Evolutionary conservation across 2,888 invertebrate species (phyloP), one percentile per base, ranked within the genome.

Genomic region (Macropis europaea): DNA sequence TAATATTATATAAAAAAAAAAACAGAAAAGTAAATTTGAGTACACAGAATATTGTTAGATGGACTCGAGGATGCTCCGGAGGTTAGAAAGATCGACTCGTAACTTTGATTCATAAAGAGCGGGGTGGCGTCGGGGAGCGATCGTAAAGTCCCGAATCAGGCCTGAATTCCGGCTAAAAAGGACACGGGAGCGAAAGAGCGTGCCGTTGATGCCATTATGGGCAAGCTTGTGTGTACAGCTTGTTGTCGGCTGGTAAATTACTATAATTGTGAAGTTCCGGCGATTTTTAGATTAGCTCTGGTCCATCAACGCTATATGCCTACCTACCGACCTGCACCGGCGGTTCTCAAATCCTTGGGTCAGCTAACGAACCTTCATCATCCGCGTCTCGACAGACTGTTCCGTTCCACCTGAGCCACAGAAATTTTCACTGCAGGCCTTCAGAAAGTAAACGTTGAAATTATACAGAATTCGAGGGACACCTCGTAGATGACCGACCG

Each of bases 241-340:
- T 87, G 88, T 88, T 88, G 88, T 88, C 87, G 88, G 86, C 85
- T 86, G 87, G 83, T 87, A 88, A 88, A 89, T 89, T 87, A 89
- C 89, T 89, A 88, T 89, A 89, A 88, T 89, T 88, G 88, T 89
- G 84, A 87, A 89, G 88, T 89, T 89, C 89, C 88, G 89, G 88
- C 86, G 87, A 89, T 89, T 89, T 89, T 88, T 88, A 89, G 88
- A 89, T 89, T 89, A 89, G 88, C 88, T 88, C 86, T 88, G 88
- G 89, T 88, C 89, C 89, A 89, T 89, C 88, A 88, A 84, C 83
- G 84, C 83, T 82, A 79, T 84, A 84, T 78, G 80, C 78, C 83
- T 82, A 81, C 78, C 82, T 77, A 83, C 85, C 84, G 78, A 84
- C 84, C 84, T 78, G 79, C 79, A 22, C 56, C 76, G 75, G 48